These are phyloP conservation scores for Misgurnus anguillicaudatus DNA, from an alignment of 2,113 vertebrate species.

Conservation along the genomic window DNA sequence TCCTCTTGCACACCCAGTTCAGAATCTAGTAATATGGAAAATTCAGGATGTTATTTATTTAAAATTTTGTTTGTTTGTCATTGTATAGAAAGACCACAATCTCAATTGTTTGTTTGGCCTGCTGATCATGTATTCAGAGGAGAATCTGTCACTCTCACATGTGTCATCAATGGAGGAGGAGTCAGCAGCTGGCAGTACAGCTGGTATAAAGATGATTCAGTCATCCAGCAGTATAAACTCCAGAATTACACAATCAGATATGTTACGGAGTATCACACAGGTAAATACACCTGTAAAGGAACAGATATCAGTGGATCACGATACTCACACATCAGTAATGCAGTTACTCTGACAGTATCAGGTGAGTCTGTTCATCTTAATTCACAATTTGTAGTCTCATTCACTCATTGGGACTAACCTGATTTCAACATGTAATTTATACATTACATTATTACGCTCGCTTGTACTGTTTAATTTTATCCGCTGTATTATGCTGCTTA, in stretches of 20 bases:
- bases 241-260: not conserved
- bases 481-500: no score
- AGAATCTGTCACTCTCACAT: conserved; percentile 28
- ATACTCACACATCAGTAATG: not conserved
- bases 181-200: conserved; percentile 4
- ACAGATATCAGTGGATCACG: not conserved
- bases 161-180: not conserved
- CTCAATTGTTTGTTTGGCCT: not conserved
- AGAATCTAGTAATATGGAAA: no score
- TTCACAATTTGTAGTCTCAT: no score
- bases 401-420: no score
- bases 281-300: not conserved
- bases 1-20: no score
- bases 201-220: conserved; percentile 5
- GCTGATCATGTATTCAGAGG: not conserved
- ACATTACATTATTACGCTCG: no score
- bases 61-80: not conserved
- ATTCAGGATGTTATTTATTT: no score
- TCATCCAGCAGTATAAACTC: not conserved
- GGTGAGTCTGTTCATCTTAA: no score
- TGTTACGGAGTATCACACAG: not conserved
- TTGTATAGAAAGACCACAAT: not conserved
- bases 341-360: not conserved
- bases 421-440: no score
- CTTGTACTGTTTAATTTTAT: no score